Base-by-base conservation (phyloP, 2,888 invertebrate species). In the Ditula angustiorana region DNA sequence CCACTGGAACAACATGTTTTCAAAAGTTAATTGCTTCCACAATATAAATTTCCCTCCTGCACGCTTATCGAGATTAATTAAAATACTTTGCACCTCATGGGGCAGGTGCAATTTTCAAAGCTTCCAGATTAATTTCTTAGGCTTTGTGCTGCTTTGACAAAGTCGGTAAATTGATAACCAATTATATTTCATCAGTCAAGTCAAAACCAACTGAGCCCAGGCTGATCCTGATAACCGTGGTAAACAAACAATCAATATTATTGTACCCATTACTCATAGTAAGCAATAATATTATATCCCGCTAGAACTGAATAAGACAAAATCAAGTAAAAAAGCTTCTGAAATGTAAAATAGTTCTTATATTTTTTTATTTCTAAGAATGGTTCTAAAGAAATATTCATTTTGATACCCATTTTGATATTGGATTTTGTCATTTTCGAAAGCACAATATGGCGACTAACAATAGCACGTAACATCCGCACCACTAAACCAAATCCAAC, bases 31-130 rank as follows among this genome's bases (percentile, higher is more conserved):
- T 67, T 69, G 67, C 69, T 68, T 68, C 66, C 64, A 59, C 61
- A 63, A 63, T 66, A 67, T 67, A 67, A 63, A 67, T 63, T 62
- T 68, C 46, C 62, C 50, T 66, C 63, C 72, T 69, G 68, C 65
- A 61, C 63, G 69, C 64, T 67, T 44, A 71, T 70, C 69, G 65
- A 72, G 74, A 80, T 79, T 78, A 79, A 79, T 80, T 74, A 79
- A 70, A 76, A 72, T 73, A 71, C 67, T 75, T 77, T 72, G 72
- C 73, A 69, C 71, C 57, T 71, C 72, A 74, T 71, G 63, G 65
- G 72, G 72, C 72, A 65, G 49, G 70, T 74, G 68, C 69, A 71
- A 70, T 71, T 78, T 73, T 71, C 71, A 73, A 75, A 73, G 77
- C 61, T 68, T 67, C 60, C 53, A 66, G 68, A 75, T 74, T 70